Base-by-base conservation (phyloP, 2,113 vertebrate species). In the Chionodraco myersi region DNA sequence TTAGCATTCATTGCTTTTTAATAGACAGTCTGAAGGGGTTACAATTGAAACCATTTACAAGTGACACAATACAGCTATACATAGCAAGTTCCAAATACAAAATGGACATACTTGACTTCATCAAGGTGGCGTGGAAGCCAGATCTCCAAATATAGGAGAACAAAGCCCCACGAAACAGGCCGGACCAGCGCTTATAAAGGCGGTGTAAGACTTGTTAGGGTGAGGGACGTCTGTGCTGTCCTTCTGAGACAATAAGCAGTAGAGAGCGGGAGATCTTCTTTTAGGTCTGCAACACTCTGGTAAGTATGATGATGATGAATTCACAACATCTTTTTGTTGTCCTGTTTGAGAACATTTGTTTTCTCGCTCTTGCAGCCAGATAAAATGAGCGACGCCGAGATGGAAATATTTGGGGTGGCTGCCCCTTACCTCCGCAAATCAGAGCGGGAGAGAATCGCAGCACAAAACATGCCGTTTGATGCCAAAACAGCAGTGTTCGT, bases 401-500 rank as follows among this genome's bases (percentile, higher is more conserved):
- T 96, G 95, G 92, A 94, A 49, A 58, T 92, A 36, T 96, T 93
- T 2, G 96, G 96, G 45, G 90, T 88, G 47, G 96, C 96, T 0
- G 95, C 96, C 0, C 88, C 91, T 0, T 96, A 93, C 90, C 94
- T 97, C 13, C 92, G 94, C 13, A 96, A 95, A 73, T 86, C 96
- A 0, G 95, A 96, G 75, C 94, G 94, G 72, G 96, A 96, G 80
- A 87, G 95, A 51, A 95, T 89, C 0, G 94, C 95, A 58, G 94
- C 95, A 1, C 96, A 97, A 83, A 96, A 95, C 77, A 75, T 90
- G 72, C 93, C 93, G 0, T 96, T 96, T 18, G 96, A 96, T 4
- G 94, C 96, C 87, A 97, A 95, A 73, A 95, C 94, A 5, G 93
- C 93, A 16, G 95, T 95, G 79, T 97, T 93, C 45, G 95, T 96